Conservation (phyloP, 2,888 invertebrate species). For the Thumatha senex region DNA sequence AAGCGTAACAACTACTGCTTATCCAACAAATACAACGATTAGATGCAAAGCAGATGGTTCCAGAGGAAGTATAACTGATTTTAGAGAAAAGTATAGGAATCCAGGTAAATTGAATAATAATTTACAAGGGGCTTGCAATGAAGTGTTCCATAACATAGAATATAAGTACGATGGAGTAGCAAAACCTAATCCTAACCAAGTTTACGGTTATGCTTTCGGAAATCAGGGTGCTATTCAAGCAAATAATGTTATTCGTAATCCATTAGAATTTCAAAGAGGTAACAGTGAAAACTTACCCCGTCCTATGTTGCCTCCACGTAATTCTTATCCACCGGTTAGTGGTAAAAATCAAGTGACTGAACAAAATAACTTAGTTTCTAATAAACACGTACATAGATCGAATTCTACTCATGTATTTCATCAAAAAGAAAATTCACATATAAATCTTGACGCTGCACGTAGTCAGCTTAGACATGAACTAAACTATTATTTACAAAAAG, state of each 20-base stretch:
- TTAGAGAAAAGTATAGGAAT: constrained; percentile 85
- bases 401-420: constrained; percentile 85
- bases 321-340: constrained; percentile 85
- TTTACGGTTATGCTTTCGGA: constrained; percentile 80
- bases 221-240: constrained; percentile 81
- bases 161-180: constrained; percentile 72
- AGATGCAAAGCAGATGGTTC: constrained; percentile 81
- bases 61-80: constrained; percentile 84
- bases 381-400: constrained; percentile 84
- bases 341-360: constrained; percentile 81
- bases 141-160: constrained; percentile 74
- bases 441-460: constrained; percentile 73
- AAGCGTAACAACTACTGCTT: constrained; percentile 75
- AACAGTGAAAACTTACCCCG: constrained; percentile 80
- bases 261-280: constrained; percentile 82
- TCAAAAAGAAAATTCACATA: constrained; percentile 71
- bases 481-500: constrained; percentile 78
- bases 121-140: constrained; percentile 65
- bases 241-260: constrained; percentile 80
- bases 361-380: constrained; percentile 76
- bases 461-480: constrained; percentile 77
- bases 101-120: constrained; percentile 66
- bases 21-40: constrained; percentile 72
- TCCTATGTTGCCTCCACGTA: constrained; percentile 84
- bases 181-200: constrained; percentile 72